Evolutionary conservation across 2,113 vertebrate genomes (phyloP).

Genomic region (Andinoacara biseriatus): DNA sequence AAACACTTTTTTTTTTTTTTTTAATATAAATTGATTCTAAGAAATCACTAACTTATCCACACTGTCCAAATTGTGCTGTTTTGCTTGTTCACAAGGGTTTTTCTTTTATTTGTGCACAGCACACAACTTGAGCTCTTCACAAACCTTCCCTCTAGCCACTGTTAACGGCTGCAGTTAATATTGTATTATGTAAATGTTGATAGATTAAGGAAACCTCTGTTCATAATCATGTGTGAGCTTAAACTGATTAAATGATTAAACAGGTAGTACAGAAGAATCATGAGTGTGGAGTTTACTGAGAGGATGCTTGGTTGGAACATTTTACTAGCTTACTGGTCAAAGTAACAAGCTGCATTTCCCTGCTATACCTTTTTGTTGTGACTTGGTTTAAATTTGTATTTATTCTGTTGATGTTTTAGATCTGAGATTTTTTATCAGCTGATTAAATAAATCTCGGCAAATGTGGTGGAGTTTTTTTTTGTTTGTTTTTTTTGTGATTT

Average conservation of each 20-base stretch:
- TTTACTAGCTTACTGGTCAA: slow-evolving; percentile 21
- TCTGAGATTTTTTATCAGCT: slow-evolving; percentile 43
- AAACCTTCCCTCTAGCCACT: neutral
- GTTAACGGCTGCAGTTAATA: neutral
- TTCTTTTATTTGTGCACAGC: slow-evolving; percentile 29
- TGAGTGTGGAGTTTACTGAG: slow-evolving; percentile 27
- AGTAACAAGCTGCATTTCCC: slow-evolving; percentile 48
- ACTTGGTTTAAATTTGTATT: slow-evolving; percentile 55
- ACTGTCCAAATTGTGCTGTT: slow-evolving; percentile 22
- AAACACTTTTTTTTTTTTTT: neutral
- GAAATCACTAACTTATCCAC: slow-evolving; percentile 31
- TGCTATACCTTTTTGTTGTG: slow-evolving; percentile 29
- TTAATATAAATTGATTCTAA: neutral
- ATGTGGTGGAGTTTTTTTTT: neutral
- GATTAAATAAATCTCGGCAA: slow-evolving; percentile 6
- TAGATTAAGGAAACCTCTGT: slow-evolving; percentile 1
- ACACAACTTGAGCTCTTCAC: slow-evolving; percentile 22
- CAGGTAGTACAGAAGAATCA: slow-evolving; percentile 2
- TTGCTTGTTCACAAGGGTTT: slow-evolving; percentile 28
- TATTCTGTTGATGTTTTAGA: slow-evolving; percentile 54
- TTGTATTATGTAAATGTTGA: slow-evolving; percentile 7
- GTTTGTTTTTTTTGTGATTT: neutral
- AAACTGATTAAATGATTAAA: neutral
- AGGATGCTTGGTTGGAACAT: slow-evolving; percentile 15
- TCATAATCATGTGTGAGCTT: slow-evolving; percentile 12